A percentile compares a stretch with the other conserved stretches of the same genome.
phyloP scores from a whole-genome alignment of 2,888 invertebrate genomes.

The Terebella lapidaria region DNA sequence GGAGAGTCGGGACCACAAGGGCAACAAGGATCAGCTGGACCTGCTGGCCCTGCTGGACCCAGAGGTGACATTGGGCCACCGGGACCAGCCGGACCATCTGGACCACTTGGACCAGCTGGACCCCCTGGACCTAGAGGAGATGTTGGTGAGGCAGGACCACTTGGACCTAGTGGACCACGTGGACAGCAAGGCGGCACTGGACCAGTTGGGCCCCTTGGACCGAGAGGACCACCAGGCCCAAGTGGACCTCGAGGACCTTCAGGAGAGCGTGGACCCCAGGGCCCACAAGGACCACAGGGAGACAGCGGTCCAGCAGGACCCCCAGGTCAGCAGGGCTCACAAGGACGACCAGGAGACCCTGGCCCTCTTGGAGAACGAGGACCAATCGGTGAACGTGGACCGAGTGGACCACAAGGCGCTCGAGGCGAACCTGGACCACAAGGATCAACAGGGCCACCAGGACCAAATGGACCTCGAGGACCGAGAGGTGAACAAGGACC shows the following conservation, averaged over 20 bases:
- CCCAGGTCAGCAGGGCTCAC: constrained; percentile 14
- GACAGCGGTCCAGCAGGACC: constrained; percentile 16
- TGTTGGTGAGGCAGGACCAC: constrained; percentile 7
- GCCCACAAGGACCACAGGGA: constrained; percentile 18
- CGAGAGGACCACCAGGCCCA: constrained; percentile 8
- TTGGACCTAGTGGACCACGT: constrained; percentile 13
- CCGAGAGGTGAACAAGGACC: constrained; percentile 19
- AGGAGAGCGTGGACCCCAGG: constrained; percentile 16
- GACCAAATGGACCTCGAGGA: constrained; percentile 28
- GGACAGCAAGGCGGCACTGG: constrained; percentile 31
- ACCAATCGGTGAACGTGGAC: constrained; percentile 3
- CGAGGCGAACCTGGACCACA: constrained; percentile 29
- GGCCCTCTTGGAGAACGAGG: constrained; percentile 13
- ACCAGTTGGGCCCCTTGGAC: constrained; percentile 8
- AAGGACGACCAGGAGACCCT: constrained; percentile 10
- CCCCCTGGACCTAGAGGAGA: constrained; percentile 6
- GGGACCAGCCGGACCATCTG: constrained; percentile 15
- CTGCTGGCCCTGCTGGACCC: constrained; percentile 13
- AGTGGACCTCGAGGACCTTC: constrained; percentile 15
- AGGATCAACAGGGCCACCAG: constrained; percentile 30
- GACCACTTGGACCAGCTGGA: constrained; percentile 11
- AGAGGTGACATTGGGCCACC: constrained; percentile 15
- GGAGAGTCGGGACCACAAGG: constrained; percentile 9
- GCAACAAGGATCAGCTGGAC: constrained; percentile 6
- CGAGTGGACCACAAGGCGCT: constrained; percentile 25